Conservation (phyloP, 92 coral and sea anemone genomes). For the Scolanthus callimorphus region DNA sequence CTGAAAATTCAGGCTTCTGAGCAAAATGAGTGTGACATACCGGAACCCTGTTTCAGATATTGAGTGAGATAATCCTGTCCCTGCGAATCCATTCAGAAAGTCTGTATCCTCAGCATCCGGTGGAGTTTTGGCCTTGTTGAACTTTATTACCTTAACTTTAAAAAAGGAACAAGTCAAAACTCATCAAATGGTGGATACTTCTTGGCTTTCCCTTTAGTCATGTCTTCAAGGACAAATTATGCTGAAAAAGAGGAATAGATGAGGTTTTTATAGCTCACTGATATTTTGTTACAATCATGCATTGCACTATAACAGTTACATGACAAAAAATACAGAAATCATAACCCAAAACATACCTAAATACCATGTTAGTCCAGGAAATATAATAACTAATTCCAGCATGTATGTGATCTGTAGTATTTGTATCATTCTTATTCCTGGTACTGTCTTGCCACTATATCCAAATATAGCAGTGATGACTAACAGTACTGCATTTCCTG, state of each 20-base stretch:
- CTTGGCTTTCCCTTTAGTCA: too few relatives aligned
- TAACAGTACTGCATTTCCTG: conserved; percentile 94
- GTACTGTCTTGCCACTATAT: conserved; percentile 16
- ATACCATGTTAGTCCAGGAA: conserved; percentile 73
- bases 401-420: conserved; percentile 76
- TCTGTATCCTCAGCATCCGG: conserved; percentile 87
- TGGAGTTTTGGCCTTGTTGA: conserved; percentile 52
- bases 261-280: too few relatives aligned
- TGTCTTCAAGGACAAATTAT: too few relatives aligned
- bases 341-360: conserved; percentile 51
- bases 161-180: too few relatives aligned
- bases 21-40: conserved; percentile 18
- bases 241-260: too few relatives aligned
- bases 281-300: too few relatives aligned
- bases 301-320: too few relatives aligned
- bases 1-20: too few relatives aligned
- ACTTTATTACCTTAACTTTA: conserved; percentile 69
- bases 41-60: conserved; percentile 79
- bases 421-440: conserved; percentile 42
- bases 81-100: conserved; percentile 40
- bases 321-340: too few relatives aligned
- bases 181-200: too few relatives aligned
- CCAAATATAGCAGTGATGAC: conserved; percentile 66
- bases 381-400: conserved; percentile 68
- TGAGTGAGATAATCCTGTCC: conserved; percentile 29